Evolutionary conservation across 2,888 invertebrate genomes (phyloP).

Genomic region (Apodemia duryi): DNA sequence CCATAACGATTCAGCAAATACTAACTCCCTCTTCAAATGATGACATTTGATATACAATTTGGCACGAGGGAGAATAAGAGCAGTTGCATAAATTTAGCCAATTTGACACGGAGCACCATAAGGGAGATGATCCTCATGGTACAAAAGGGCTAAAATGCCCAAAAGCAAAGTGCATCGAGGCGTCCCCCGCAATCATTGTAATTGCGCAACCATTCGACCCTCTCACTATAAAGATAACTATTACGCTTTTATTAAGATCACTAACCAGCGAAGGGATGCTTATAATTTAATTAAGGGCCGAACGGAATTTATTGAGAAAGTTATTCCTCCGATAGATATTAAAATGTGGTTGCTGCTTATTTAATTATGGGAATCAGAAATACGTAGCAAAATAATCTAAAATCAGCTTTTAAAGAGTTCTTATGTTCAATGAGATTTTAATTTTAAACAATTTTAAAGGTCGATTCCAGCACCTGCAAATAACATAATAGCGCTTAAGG

Average conservation of each 20-base stretch:
- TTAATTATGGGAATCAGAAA: no score
- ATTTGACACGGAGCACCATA: slow-evolving; percentile 57
- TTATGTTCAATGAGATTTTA: no score
- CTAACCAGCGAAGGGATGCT: slow-evolving; percentile 67
- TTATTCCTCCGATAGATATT: slow-evolving; percentile 15
- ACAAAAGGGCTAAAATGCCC: slow-evolving; percentile 25
- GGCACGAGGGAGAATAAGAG: slow-evolving; percentile 42
- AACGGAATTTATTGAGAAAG: slow-evolving; percentile 20
- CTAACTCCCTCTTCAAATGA: slow-evolving; percentile 53
- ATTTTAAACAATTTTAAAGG: no score
- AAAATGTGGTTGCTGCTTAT: background rate
- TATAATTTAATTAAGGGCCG: slow-evolving; percentile 71
- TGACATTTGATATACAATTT: slow-evolving; percentile 65
- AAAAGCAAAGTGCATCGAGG: slow-evolving; percentile 25
- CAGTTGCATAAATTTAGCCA: slow-evolving; percentile 75
- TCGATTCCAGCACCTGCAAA: no score
- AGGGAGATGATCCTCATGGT: slow-evolving; percentile 27
- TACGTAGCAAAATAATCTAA: no score
- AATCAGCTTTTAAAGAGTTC: no score
- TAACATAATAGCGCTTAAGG: no score
- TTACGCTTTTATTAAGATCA: slow-evolving; percentile 73
- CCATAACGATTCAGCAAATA: slow-evolving; percentile 49
- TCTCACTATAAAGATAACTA: slow-evolving; percentile 62
- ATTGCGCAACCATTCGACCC: slow-evolving; percentile 59
- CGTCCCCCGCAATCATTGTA: slow-evolving; percentile 42